Conservation (phyloP, 2,797 vertebrate species). For the Gephyroberyx darwinii region DNA sequence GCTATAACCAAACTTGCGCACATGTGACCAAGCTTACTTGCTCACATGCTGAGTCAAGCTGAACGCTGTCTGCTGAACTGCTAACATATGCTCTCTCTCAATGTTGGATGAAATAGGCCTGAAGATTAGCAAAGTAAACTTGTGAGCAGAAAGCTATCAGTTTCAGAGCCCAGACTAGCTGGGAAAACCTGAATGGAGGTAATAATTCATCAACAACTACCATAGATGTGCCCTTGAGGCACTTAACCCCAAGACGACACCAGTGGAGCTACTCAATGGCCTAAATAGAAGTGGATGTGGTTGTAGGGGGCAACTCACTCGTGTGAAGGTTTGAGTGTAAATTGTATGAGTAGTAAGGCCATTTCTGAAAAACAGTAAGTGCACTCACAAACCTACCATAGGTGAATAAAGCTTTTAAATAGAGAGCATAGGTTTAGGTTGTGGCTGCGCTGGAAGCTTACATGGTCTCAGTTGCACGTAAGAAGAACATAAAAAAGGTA, state of each 20-base stretch:
- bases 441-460: neutral
- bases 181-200: neutral
- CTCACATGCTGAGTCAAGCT: slow-evolving; percentile 42
- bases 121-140: slow-evolving; percentile 9
- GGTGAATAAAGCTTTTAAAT: no score
- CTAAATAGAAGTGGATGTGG: slow-evolving; percentile 6
- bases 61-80: slow-evolving; percentile 32
- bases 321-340: neutral
- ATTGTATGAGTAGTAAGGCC: neutral
- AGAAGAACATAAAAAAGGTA: neutral
- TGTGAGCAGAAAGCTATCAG: no score
- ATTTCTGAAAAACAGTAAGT: no score
- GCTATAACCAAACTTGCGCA: neutral
- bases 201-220: neutral
- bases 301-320: neutral
- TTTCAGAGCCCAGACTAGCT: neutral
- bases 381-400: no score
- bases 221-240: neutral
- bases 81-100: slow-evolving; percentile 6
- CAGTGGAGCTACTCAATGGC: neutral
- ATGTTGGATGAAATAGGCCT: slow-evolving; percentile 6
- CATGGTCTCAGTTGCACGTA: no score
- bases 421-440: no score
- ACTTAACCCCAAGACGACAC: neutral
- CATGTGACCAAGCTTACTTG: slow-evolving; percentile 20